Percentiles rank a stretch among this genome's conserved stretches.
phyloP scores from a whole-genome alignment of 2,797 vertebrate genomes.

The Crenichthys baileyi region DNA sequence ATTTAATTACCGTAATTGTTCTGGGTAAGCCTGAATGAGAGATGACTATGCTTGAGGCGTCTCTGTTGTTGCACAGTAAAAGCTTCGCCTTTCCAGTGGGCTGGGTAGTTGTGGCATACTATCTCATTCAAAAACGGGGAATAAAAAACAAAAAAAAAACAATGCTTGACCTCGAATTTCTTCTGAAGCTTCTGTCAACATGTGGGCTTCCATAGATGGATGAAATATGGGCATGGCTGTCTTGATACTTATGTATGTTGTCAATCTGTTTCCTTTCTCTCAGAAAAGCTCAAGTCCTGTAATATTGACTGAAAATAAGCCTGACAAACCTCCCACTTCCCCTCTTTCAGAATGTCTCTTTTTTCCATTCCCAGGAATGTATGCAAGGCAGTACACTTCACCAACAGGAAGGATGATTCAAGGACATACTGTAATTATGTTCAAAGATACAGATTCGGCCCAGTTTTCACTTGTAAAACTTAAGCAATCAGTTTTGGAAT shows the following conservation, averaged over 20 bases:
- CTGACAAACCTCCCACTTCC: slow-evolving; percentile 70
- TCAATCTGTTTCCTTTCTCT: slow-evolving; percentile 49
- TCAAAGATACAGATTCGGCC: slow-evolving; percentile 78
- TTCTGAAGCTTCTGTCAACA: slow-evolving; percentile 51
- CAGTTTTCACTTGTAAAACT: slow-evolving; percentile 79
- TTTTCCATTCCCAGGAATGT: slow-evolving; percentile 73
- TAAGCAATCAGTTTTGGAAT: slow-evolving; percentile 76
- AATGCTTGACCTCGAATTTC: slow-evolving; percentile 55
- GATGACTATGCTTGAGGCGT: slow-evolving; percentile 69
- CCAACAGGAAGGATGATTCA: slow-evolving; percentile 81
- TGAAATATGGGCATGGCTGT: slow-evolving; percentile 60
- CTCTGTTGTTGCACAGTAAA: slow-evolving; percentile 66
- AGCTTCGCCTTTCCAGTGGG: slow-evolving; percentile 77
- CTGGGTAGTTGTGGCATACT: slow-evolving; percentile 67
- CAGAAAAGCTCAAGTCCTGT: slow-evolving; percentile 60
- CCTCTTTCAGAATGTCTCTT: slow-evolving; percentile 59
- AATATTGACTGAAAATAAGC: slow-evolving; percentile 69
- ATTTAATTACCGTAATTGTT: slow-evolving; percentile 75
- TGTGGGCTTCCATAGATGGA: slow-evolving; percentile 55
- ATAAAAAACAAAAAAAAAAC: slow-evolving; percentile 70
- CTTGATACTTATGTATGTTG: slow-evolving; percentile 35
- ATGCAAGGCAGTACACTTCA: slow-evolving; percentile 66
- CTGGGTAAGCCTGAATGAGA: slow-evolving; percentile 71
- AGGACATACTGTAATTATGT: slow-evolving; percentile 79
- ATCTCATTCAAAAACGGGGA: slow-evolving; percentile 73